Evolutionary conservation across 2,113 vertebrate genomes (phyloP).

Genomic region (Athene noctua): DNA sequence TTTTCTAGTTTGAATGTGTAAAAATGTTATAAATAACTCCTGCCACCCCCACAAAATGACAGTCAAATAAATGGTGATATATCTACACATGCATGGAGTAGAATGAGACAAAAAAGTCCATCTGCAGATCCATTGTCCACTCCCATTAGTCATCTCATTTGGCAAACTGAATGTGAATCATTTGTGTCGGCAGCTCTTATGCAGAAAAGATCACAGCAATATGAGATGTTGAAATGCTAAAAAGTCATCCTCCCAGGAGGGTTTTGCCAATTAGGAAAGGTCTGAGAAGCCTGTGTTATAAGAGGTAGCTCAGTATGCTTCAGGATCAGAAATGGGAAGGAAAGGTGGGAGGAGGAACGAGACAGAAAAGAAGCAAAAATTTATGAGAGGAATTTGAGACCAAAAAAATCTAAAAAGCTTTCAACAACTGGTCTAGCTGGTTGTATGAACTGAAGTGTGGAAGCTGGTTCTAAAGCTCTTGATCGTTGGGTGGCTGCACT

Average conservation of each 20-base stretch:
- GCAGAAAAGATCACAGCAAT: slow-evolving; percentile 53
- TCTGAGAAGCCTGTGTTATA: slow-evolving; percentile 29
- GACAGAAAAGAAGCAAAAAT: slow-evolving; percentile 4
- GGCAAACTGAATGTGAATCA: slow-evolving; percentile 39
- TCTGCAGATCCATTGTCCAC: slow-evolving; percentile 8
- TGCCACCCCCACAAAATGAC: slow-evolving; percentile 25
- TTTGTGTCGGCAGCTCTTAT: slow-evolving; percentile 49
- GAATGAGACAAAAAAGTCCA: slow-evolving; percentile 32
- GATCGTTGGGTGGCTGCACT: background rate
- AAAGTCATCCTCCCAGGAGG: slow-evolving; percentile 50
- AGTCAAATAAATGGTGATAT: slow-evolving; percentile 27
- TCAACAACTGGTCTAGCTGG: background rate
- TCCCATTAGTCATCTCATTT: slow-evolving; percentile 60
- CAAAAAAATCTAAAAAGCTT: background rate
- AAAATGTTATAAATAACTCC: slow-evolving; percentile 66
- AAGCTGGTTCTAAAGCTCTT: background rate
- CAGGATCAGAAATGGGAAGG: slow-evolving; percentile 53
- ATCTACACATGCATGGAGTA: background rate
- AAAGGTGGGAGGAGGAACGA: background rate
- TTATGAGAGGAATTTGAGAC: background rate
- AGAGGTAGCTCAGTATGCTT: slow-evolving; percentile 23
- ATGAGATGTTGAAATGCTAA: slow-evolving; percentile 55
- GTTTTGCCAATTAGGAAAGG: slow-evolving; percentile 68
- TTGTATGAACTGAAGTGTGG: background rate
- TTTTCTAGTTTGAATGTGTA: slow-evolving; percentile 52